Evolutionary conservation across 2,797 vertebrate species (phyloP).

Genomic region (Margarornis squamiger): DNA sequence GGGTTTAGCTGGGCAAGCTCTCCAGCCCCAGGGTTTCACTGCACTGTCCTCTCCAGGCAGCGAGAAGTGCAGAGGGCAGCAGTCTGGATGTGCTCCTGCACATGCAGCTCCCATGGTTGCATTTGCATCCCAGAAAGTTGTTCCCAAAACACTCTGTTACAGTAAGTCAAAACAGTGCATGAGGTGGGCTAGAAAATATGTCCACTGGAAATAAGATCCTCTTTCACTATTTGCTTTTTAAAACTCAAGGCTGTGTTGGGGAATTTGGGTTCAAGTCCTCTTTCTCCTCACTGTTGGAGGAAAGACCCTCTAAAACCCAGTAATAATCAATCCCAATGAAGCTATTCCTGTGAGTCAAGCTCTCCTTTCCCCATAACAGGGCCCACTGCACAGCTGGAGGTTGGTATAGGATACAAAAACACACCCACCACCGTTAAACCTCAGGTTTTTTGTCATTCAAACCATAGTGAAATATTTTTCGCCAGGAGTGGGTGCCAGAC

Average conservation of each 20-base stretch:
- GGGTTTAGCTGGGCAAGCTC: neutral
- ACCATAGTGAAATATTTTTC: neutral
- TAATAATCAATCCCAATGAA: too few relatives aligned
- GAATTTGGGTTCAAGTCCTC: neutral
- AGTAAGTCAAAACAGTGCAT: neutral
- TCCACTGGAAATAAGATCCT: neutral
- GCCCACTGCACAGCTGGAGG: neutral
- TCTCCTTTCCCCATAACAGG: neutral
- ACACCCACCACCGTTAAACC: fast-evolving
- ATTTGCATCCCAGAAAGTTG: neutral
- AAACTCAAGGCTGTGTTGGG: neutral
- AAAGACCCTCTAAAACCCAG: neutral
- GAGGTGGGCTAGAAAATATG: neutral
- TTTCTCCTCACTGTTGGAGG: neutral
- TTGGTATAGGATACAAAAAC: neutral
- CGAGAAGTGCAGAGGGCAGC: neutral
- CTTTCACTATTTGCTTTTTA: neutral
- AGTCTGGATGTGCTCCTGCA: neutral
- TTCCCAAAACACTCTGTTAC: neutral
- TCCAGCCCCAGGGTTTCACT: neutral
- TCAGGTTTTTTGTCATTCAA: neutral
- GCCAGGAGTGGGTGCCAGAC: fast-evolving
- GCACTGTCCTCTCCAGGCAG: neutral
- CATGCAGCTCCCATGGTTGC: fast-evolving
- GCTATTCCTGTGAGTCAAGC: neutral